Evolutionary conservation across 2,888 invertebrate genomes (phyloP).

Genomic region (Heliothis peltigera): DNA sequence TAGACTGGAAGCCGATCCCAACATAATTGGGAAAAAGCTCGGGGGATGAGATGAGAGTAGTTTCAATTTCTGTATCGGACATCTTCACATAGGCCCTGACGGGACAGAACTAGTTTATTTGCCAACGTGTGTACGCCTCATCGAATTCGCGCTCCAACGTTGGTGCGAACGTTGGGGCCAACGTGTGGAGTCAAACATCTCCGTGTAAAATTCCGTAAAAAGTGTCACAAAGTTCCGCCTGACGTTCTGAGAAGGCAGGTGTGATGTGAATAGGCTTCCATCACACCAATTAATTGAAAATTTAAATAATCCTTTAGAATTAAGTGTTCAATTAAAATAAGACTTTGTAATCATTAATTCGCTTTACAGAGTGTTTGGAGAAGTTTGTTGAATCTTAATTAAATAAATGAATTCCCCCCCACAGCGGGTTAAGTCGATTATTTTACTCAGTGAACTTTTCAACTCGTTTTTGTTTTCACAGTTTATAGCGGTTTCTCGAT

Average conservation of each 20-base stretch:
- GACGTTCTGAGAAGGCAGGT: not conserved
- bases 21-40: no score
- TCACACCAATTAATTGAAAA: conserved; percentile 4
- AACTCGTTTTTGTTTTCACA: conserved; percentile 41
- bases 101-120: no score
- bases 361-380: conserved; percentile 48
- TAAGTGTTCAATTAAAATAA: conserved; percentile 49
- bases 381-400: conserved; percentile 67
- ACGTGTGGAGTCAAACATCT: not conserved
- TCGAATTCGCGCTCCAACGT: no score
- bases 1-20: no score
- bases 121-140: no score
- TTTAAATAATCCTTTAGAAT: conserved; percentile 36
- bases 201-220: no score
- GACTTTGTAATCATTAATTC: conserved; percentile 63
- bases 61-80: no score
- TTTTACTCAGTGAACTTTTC: conserved; percentile 65
- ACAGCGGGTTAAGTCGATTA: conserved; percentile 69
- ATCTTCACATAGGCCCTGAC: no score
- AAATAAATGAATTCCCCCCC: conserved; percentile 72
- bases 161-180: no score
- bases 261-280: not conserved
- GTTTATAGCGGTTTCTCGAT: conserved; percentile 57
- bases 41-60: no score
- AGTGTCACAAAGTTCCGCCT: no score